These are phyloP conservation scores for Mormyrus lacerda DNA, from an alignment of 2,113 vertebrate species.

Conservation along the genomic window DNA sequence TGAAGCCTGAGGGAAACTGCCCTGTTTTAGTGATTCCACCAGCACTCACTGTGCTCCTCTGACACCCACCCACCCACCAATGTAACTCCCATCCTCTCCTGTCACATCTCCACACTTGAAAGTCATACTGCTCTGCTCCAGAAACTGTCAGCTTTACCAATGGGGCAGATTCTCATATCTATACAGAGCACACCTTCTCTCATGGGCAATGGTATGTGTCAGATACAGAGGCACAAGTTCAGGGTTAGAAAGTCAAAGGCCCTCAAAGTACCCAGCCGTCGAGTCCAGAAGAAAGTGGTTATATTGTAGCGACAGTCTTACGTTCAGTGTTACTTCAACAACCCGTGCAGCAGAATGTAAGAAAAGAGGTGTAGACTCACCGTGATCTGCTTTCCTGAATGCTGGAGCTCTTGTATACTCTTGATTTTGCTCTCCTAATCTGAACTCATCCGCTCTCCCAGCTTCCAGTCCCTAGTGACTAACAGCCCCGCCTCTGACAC, in stretches of 20 bases:
- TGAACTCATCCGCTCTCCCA: conserved; percentile 33
- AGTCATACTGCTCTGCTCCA: not conserved
- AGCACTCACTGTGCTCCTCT: not conserved
- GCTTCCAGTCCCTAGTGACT: conserved; percentile 30
- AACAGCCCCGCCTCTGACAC: conserved; percentile 40
- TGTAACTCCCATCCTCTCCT: not conserved
- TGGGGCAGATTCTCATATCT: not conserved
- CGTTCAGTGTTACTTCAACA: not conserved
- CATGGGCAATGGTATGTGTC: not conserved
- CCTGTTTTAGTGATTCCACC: not conserved
- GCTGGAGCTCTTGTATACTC: conserved; percentile 35
- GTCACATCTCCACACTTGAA: not conserved
- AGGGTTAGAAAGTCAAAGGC: not conserved
- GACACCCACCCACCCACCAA: not conserved
- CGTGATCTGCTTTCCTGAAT: conserved; percentile 28
- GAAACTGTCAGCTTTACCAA: not conserved
- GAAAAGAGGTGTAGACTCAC: conserved; percentile 40
- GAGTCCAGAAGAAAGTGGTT: not conserved
- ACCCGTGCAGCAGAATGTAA: conserved; percentile 16
- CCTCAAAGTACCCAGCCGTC: not conserved
- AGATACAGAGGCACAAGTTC: not conserved
- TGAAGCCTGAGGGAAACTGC: not conserved
- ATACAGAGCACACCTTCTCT: not conserved
- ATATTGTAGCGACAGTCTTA: not conserved
- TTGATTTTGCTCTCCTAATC: conserved; percentile 40